Conservation (phyloP, 2,113 vertebrate species). For the Pseudorectes ferrugineus region DNA sequence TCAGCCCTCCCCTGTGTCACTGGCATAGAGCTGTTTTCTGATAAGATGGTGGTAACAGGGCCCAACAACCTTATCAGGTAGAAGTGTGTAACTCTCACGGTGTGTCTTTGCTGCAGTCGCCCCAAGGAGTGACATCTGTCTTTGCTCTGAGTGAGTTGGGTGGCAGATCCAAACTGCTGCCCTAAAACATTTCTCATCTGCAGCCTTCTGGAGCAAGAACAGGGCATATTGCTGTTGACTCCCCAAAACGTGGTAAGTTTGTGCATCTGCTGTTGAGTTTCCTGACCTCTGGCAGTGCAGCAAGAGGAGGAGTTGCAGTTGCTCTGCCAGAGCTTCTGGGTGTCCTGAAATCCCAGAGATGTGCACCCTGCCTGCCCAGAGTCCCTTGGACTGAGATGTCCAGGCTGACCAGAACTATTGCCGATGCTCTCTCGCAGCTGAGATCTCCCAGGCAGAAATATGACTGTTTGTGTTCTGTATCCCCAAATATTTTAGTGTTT, state of each 20-base stretch:
- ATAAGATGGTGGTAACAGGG: not conserved
- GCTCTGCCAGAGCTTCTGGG: not conserved
- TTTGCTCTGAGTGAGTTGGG: accelerated
- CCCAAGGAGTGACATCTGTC: not conserved
- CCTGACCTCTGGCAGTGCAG: not conserved
- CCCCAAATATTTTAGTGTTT: not conserved
- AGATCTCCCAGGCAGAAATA: not conserved
- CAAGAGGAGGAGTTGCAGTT: not conserved
- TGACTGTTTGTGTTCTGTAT: not conserved
- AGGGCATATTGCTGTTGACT: not conserved
- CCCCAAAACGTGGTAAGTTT: not conserved
- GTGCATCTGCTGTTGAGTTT: not conserved
- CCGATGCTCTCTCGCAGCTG: not conserved
- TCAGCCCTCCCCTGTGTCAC: not conserved
- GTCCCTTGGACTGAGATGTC: accelerated
- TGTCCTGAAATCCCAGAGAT: not conserved
- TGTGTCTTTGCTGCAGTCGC: not conserved
- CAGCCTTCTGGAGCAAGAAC: not conserved
- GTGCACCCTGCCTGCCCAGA: not conserved
- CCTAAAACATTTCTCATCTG: not conserved
- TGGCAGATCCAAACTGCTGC: not conserved
- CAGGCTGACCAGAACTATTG: not conserved
- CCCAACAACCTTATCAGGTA: not conserved
- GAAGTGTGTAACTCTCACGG: not conserved
- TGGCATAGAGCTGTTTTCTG: accelerated